These are phyloP conservation scores for Nomada fabriciana DNA, from an alignment of 2,888 invertebrate genomes.

Conservation along the genomic window DNA sequence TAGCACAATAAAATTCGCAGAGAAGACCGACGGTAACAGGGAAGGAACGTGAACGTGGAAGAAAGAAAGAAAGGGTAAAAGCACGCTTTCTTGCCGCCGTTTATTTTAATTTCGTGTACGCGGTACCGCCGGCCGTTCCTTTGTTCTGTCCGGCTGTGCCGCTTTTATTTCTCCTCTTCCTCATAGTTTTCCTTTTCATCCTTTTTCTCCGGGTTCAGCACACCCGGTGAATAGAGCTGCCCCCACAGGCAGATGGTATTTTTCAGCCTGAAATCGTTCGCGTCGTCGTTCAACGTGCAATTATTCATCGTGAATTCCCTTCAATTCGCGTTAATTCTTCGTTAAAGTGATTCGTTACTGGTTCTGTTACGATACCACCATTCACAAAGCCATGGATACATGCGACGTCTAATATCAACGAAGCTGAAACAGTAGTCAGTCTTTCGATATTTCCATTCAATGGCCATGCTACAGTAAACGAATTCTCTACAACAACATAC, in stretches of 20 bases:
- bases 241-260: slow-evolving; percentile 39
- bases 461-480: too few species aligned
- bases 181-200: slow-evolving; percentile 47
- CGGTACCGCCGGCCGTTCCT: slow-evolving; percentile 72
- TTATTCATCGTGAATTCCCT: slow-evolving; percentile 44
- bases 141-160: slow-evolving; percentile 74
- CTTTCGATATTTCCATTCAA: too few species aligned
- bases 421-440: too few species aligned
- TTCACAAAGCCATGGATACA: too few species aligned
- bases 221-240: slow-evolving; percentile 27
- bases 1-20: slow-evolving; percentile 74
- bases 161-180: slow-evolving; percentile 65
- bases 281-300: slow-evolving; percentile 14
- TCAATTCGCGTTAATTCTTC: slow-evolving; percentile 1
- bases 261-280: slow-evolving; percentile 27
- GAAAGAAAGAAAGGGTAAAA: slow-evolving; percentile 40
- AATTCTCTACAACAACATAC: too few species aligned
- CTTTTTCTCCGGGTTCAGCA: slow-evolving; percentile 27
- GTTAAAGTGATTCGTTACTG: slow-evolving; percentile 39
- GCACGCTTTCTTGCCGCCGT: slow-evolving; percentile 79
- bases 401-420: too few species aligned
- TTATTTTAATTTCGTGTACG: slow-evolving; percentile 82
- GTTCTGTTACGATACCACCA: background rate
- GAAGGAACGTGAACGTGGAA: slow-evolving; percentile 10
- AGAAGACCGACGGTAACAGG: slow-evolving; percentile 39